phyloP scores from a whole-genome alignment of 2,888 invertebrate species.

The Lasioglossum morio region DNA sequence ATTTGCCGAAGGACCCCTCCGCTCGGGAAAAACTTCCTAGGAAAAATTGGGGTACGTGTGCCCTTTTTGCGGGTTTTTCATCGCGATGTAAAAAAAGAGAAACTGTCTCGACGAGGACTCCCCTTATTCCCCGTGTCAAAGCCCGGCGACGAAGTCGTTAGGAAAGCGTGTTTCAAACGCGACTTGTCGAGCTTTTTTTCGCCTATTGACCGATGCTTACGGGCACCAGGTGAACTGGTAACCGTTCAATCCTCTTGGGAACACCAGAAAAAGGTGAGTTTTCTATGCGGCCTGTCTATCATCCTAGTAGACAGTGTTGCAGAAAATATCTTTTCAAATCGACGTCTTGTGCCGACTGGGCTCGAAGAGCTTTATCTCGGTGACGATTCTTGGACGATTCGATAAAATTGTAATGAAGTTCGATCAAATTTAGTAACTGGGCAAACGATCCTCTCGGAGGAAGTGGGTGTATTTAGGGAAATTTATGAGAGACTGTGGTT shows the following conservation, averaged over 20 bases:
- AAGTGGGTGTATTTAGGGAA: not conserved
- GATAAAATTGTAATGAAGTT: not conserved
- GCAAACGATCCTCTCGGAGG: not conserved
- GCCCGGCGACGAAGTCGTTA: constrained; percentile 30
- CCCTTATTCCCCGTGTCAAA: not conserved
- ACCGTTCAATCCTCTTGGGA: not conserved
- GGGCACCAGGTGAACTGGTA: not conserved
- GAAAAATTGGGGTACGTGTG: constrained; percentile 55
- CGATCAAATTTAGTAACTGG: not conserved
- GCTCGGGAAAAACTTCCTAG: constrained; percentile 23
- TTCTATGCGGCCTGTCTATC: not conserved
- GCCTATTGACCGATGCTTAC: constrained; percentile 9
- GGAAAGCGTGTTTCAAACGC: not conserved
- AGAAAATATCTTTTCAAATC: not conserved
- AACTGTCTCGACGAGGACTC: constrained; percentile 4
- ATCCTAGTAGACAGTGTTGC: not conserved
- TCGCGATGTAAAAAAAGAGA: not conserved
- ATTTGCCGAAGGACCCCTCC: constrained; percentile 65
- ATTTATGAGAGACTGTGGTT: not conserved
- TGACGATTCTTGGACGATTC: not conserved
- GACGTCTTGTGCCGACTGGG: not conserved
- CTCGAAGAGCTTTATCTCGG: not conserved
- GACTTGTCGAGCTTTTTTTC: not conserved
- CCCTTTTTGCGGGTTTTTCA: constrained; percentile 56
- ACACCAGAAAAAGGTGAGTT: not conserved